A percentile compares a stretch with the other conserved stretches of the same genome.
Conservation (phyloP, 2,797 vertebrate species). For the Acrocephalus scirpaceus region DNA sequence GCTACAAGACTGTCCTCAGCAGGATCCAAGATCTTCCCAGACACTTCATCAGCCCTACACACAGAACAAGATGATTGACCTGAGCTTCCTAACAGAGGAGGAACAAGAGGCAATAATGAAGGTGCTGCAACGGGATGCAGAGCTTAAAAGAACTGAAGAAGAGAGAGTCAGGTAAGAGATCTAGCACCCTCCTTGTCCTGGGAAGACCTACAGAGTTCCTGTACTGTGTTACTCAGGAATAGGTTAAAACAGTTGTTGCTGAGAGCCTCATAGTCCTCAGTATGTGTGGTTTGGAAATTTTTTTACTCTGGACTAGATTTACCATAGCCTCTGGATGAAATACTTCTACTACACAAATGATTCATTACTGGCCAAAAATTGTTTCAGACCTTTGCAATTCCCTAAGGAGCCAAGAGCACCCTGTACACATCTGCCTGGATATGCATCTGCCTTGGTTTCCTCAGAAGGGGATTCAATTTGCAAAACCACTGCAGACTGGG, state of each 20-base stretch:
- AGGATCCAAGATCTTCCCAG: neutral
- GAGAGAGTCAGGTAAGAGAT: conserved; percentile 85
- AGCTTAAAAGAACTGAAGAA: conserved; percentile 87
- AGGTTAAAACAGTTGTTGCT: neutral
- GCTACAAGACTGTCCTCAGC: neutral
- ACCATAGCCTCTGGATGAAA: neutral
- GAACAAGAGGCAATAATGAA: conserved; percentile 88
- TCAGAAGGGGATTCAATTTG: neutral
- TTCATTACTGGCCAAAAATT: neutral
- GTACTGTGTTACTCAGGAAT: neutral
- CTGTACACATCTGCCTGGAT: neutral
- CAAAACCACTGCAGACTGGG: neutral
- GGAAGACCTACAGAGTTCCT: neutral
- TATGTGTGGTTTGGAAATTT: neutral
- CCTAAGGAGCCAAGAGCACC: neutral
- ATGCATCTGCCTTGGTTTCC: neutral
- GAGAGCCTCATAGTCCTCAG: neutral
- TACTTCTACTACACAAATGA: neutral
- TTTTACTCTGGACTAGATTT: neutral
- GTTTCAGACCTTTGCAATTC: neutral
- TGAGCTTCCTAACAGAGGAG: conserved; percentile 91
- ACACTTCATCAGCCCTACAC: neutral
- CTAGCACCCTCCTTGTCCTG: neutral
- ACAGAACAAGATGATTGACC: conserved; percentile 86
- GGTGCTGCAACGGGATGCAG: conserved; percentile 88